Conservation (phyloP, 2,888 invertebrate species). For the Thecocarcelia acutangulata region DNA sequence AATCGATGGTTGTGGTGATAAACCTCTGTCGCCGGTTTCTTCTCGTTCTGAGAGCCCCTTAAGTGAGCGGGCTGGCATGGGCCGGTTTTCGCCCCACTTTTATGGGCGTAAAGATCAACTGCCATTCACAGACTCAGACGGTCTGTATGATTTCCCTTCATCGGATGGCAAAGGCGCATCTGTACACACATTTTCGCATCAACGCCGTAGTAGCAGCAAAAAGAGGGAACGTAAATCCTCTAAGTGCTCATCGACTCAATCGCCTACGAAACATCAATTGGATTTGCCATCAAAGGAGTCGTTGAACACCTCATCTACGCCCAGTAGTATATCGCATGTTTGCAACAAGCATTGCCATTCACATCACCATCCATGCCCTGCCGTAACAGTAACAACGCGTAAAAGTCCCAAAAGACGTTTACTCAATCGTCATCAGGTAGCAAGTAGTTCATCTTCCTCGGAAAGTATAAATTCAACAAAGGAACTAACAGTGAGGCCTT, state of each 20-base stretch:
- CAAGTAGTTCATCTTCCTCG: conserved; percentile 84
- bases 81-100: conserved; percentile 87
- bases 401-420: conserved; percentile 84
- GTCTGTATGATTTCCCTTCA: conserved; percentile 90
- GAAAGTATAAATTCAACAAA: conserved; percentile 84
- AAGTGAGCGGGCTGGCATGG: conserved; percentile 87
- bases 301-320: conserved; percentile 72
- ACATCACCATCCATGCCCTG: conserved; percentile 76
- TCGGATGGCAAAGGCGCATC: conserved; percentile 85
- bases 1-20: conserved; percentile 83
- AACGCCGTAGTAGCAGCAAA: conserved; percentile 85
- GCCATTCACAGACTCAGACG: conserved; percentile 90
- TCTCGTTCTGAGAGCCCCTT: conserved; percentile 90
- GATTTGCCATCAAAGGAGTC: conserved; percentile 83
- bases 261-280: conserved; percentile 82
- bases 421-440: conserved; percentile 82
- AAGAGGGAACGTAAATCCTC: conserved; percentile 85
- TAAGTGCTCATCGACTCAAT: conserved; percentile 78
- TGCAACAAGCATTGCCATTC: conserved; percentile 75
- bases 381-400: conserved; percentile 82
- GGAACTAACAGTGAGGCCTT: conserved; percentile 78
- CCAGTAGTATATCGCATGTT: conserved; percentile 69
- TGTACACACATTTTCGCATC: conserved; percentile 81
- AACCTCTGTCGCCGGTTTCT: conserved; percentile 87
- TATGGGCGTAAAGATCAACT: conserved; percentile 86